Base-by-base conservation (phyloP, 37 sponge, comb jelly and placozoan genomes). In the Trichoplax adhaerens region DNA sequence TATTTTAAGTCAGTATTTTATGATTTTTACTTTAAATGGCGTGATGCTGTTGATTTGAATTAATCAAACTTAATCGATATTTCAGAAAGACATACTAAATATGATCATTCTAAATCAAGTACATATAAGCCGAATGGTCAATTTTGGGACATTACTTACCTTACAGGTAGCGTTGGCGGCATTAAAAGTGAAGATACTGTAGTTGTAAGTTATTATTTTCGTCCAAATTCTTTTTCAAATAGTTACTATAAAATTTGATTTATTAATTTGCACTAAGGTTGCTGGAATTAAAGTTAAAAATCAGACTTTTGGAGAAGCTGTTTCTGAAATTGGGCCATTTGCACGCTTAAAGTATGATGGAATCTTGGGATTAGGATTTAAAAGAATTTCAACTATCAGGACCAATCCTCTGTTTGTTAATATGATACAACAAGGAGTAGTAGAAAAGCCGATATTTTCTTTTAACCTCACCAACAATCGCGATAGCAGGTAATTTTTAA, bases 321-420 rank as follows among this genome's bases (percentile, higher is more conserved):
- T 64, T 10, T 60, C 84, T 48, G 80, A 88, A 70, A 87, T 93
- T 6, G 85, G 93, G 5, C 80, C 93, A 0, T 96, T 96, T 66
- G 65, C 88, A 48, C 74, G 77, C 70, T 84, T 87, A 51, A 91
- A 86, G 83, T 95, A 91, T 84, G 96, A 95, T 77, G 96, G 96
- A 5, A 95, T 95, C 62, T 78, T 95, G 53, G 96, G 96, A 1
- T 85, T 95, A 88, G 96, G 74, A 12, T 95, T 68, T 55, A 76
- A 76, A 2, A 51, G 73, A n/a, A 95, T 95, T 50, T 57, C 96
- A 53, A 88, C 85, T 51, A 86, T 82, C 66, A 72, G 65, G 0
- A 86, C 83, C 7, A 3, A 52, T 0, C 88, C 96, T n/a, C 82
- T 86, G 8, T 95, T 95, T 72, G 63, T 83, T 48, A 83, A 85